phyloP scores from a whole-genome alignment of 2,797 vertebrate genomes.

The Neomorphus geoffroyi region DNA sequence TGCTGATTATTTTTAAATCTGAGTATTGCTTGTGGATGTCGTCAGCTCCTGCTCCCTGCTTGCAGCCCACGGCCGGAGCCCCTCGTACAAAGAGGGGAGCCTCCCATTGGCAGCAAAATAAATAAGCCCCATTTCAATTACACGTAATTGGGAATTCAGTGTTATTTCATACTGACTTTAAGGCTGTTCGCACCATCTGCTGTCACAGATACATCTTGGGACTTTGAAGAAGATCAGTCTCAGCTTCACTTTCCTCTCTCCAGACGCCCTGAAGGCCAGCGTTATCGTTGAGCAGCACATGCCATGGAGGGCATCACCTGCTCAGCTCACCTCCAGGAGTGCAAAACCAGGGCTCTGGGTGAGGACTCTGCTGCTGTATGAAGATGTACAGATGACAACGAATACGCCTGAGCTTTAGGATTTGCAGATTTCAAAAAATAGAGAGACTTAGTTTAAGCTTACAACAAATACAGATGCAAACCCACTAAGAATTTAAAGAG shows the following conservation, averaged over 20 bases:
- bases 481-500: background rate
- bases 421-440: background rate
- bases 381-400: background rate
- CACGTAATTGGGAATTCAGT: background rate
- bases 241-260: background rate
- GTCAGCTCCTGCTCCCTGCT: fast-evolving
- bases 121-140: background rate
- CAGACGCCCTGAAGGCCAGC: background rate
- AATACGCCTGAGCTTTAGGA: background rate
- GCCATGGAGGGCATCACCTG: background rate
- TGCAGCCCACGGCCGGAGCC: background rate
- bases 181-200: slow-evolving; percentile 23
- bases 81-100: background rate
- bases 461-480: background rate
- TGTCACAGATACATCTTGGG: background rate
- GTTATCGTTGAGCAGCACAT: background rate
- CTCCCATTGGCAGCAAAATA: background rate
- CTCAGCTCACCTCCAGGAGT: background rate
- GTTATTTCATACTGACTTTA: background rate
- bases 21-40: fast-evolving
- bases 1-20: fast-evolving
- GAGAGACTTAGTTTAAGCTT: background rate
- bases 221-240: background rate
- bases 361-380: background rate
- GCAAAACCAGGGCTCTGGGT: background rate